Evolutionary conservation across 2,113 vertebrate genomes (phyloP).

Genomic region (Salminus brasiliensis): DNA sequence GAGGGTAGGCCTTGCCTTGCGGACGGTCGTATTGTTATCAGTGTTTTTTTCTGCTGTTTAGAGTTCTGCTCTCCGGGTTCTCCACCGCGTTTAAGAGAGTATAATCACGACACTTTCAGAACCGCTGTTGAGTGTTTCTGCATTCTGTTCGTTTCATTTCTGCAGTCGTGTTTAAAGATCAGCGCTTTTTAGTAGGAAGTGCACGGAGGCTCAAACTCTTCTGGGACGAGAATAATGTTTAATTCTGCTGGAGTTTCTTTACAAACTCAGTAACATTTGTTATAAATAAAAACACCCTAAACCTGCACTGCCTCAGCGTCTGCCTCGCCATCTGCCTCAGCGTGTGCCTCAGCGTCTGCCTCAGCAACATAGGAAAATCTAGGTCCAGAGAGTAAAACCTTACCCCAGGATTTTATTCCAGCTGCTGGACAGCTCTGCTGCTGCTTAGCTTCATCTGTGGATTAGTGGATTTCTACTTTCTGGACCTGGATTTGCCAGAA

Average conservation of each 20-base stretch:
- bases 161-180: constrained; percentile 63
- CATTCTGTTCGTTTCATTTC: constrained; percentile 69
- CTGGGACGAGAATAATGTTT: constrained; percentile 86
- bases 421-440: too few species aligned
- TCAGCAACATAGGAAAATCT: too few species aligned
- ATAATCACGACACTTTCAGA: constrained; percentile 72
- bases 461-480: too few species aligned
- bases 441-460: too few species aligned
- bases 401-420: too few species aligned
- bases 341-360: too few species aligned
- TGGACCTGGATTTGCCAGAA: too few species aligned
- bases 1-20: too few species aligned
- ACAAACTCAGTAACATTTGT: constrained; percentile 94
- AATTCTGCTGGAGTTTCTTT: constrained; percentile 94
- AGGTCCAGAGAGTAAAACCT: too few species aligned
- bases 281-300: constrained; percentile 85
- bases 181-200: constrained; percentile 81
- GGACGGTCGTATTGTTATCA: too few species aligned
- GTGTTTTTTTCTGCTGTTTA: constrained; percentile 54
- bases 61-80: constrained; percentile 54
- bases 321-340: too few species aligned
- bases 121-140: constrained; percentile 72
- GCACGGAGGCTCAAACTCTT: constrained; percentile 80
- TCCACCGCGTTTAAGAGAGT: constrained; percentile 55
- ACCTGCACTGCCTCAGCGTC: constrained; percentile 49